These are phyloP conservation scores for Cetonia aurata DNA, from an alignment of 2,888 invertebrate genomes.

Conservation along the genomic window DNA sequence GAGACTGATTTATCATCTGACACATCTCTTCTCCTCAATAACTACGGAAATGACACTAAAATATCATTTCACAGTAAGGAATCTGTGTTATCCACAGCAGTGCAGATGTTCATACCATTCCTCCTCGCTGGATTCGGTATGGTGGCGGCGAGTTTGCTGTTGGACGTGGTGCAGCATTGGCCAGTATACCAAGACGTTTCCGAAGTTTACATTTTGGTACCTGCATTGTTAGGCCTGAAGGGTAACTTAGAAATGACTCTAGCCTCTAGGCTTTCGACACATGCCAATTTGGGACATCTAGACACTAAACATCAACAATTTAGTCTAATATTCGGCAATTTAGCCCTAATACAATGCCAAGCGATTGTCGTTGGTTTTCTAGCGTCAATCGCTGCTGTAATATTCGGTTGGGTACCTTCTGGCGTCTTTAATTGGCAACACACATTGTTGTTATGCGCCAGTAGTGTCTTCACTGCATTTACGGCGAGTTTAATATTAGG, in stretches of 20 bases:
- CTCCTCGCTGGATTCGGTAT: constrained; percentile 90
- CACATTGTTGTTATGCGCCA: constrained; percentile 86
- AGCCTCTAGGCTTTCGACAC: constrained; percentile 92
- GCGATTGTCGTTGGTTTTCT: constrained; percentile 88
- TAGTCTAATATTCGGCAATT: constrained; percentile 78
- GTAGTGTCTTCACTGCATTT: constrained; percentile 89
- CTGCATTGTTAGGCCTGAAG: constrained; percentile 90
- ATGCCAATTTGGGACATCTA: constrained; percentile 88
- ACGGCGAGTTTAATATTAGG: constrained; percentile 88
- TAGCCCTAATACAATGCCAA: constrained; percentile 80
- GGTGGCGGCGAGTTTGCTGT: constrained; percentile 88
- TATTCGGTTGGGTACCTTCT: constrained; percentile 87
- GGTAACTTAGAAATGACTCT: constrained; percentile 96
- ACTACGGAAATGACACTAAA: constrained; percentile 44
- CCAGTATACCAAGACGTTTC: constrained; percentile 83
- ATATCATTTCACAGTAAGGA: constrained; percentile 54
- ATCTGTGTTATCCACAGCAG: constrained; percentile 74
- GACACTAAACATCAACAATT: constrained; percentile 73
- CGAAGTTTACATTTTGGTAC: constrained; percentile 91
- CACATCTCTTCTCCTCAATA: constrained; percentile 49
- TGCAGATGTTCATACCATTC: constrained; percentile 88
- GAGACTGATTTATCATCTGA: constrained; percentile 41
- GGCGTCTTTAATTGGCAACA: constrained; percentile 84
- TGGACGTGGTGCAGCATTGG: constrained; percentile 92
- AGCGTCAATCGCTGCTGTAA: constrained; percentile 85